These are phyloP conservation scores for Microtus montanus DNA, from an alignment of 2,113 vertebrate species.

Conservation along the genomic window DNA sequence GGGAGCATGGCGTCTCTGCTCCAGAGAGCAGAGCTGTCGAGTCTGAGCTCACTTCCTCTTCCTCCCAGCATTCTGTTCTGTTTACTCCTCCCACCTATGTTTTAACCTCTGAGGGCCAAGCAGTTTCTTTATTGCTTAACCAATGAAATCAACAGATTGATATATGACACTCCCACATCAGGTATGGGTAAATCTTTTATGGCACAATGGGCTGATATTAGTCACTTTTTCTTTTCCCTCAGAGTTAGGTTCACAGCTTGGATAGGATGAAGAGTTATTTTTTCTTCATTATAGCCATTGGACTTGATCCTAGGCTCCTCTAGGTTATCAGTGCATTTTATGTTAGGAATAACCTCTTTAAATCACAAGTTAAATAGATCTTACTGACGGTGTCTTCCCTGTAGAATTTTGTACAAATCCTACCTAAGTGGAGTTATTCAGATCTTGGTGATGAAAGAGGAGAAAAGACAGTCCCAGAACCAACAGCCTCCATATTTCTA, in stretches of 20 bases:
- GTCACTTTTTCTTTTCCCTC: constrained; percentile 22
- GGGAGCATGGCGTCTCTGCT: too few species aligned
- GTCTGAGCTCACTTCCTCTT: too few species aligned
- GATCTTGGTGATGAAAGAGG: background rate
- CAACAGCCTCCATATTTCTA: constrained; percentile 5
- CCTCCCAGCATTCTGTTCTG: too few species aligned
- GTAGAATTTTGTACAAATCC: constrained; percentile 12
- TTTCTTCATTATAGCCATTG: constrained; percentile 19
- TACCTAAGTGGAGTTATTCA: background rate
- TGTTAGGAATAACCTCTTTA: constrained; percentile 29
- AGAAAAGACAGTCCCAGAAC: background rate
- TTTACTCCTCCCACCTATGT: too few species aligned
- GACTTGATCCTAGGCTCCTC: constrained; percentile 24
- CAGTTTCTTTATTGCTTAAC: too few species aligned
- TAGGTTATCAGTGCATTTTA: constrained; percentile 23
- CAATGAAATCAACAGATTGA: too few species aligned
- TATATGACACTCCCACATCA: background rate
- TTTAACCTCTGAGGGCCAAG: too few species aligned
- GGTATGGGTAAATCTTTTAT: constrained; percentile 25
- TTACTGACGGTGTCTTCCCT: constrained; percentile 12
- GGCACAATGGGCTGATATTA: background rate
- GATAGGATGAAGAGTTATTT: background rate
- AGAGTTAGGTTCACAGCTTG: background rate
- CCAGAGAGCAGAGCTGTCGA: too few species aligned
- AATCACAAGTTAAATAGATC: constrained; percentile 5